Percentiles rank a stretch among this genome's conserved stretches.
These are phyloP conservation scores for Prinia subflava DNA, from an alignment of 2,113 vertebrate genomes.

Conservation along the genomic window DNA sequence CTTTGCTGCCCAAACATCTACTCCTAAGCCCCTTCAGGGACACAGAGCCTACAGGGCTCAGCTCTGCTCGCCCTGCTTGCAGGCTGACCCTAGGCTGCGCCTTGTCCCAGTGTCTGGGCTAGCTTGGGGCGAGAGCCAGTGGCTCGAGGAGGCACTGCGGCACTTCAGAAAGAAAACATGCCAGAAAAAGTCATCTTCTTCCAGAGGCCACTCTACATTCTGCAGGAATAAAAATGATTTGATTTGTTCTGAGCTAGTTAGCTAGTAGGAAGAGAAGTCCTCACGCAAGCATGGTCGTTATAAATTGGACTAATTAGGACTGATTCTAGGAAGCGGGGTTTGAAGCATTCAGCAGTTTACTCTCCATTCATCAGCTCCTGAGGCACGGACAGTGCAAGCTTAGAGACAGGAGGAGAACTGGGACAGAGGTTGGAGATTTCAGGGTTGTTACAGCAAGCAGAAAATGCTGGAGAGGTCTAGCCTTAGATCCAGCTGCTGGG, in stretches of 20 bases:
- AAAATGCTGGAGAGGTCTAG: background rate
- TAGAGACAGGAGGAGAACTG: background rate
- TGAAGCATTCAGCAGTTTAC: background rate
- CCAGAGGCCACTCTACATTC: background rate
- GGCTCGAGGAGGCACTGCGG: too few relatives aligned
- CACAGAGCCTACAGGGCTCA: too few relatives aligned
- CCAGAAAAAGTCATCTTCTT: background rate
- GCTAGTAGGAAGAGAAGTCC: background rate
- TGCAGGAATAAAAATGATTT: background rate
- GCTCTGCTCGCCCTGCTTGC: too few relatives aligned
- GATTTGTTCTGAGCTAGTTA: background rate
- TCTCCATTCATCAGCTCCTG: too few relatives aligned
- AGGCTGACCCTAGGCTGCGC: too few relatives aligned
- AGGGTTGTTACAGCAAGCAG: fast-evolving
- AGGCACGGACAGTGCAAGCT: background rate
- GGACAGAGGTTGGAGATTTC: fast-evolving
- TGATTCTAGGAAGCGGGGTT: background rate
- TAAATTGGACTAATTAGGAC: background rate
- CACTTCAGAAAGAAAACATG: background rate
- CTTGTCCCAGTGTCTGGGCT: too few relatives aligned
- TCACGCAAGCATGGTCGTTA: background rate
- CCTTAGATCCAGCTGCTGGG: background rate
- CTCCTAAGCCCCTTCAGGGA: too few relatives aligned
- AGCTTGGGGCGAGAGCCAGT: too few relatives aligned
- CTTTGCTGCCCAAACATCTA: too few relatives aligned